A percentile compares a stretch with the other conserved stretches of the same genome.
Conservation (phyloP, 2,113 vertebrate species). For the Pipra filicauda region DNA sequence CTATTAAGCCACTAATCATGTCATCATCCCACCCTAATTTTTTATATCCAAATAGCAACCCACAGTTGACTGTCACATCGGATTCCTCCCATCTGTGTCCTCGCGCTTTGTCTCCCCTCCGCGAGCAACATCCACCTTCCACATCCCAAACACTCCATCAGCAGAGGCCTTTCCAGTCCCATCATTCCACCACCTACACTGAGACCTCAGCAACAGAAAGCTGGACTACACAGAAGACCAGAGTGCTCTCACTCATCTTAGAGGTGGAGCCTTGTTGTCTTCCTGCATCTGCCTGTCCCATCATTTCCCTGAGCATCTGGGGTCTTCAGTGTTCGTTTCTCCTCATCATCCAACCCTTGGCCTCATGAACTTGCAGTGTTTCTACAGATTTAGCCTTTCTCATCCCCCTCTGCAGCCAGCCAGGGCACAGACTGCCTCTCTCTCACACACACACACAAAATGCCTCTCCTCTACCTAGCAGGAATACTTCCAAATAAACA, state of each 20-base stretch:
- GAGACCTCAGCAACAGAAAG: not conserved
- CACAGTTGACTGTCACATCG: not conserved
- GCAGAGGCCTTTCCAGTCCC: not conserved
- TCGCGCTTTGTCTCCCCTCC: not conserved
- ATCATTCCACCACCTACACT: no score
- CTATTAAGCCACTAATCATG: not conserved
- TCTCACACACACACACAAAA: not conserved
- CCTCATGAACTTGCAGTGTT: not conserved
- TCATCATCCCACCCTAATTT: conserved; percentile 2
- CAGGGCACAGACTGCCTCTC: not conserved
- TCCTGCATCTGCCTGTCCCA: not conserved
- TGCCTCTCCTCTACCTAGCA: not conserved
- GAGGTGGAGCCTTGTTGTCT: not conserved
- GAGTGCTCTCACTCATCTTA: not conserved
- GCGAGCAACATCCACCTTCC: not conserved
- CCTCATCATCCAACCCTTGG: not conserved
- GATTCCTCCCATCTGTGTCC: not conserved
- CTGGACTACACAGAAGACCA: not conserved
- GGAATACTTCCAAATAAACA: not conserved
- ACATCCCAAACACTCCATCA: not conserved
- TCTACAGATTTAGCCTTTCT: not conserved
- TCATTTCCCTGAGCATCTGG: not conserved
- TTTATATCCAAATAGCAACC: not conserved
- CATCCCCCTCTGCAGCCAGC: not conserved
- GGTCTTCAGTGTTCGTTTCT: not conserved